phyloP scores from a whole-genome alignment of 1,140 invertebrate species.

The Philotrypesis tridentata region DNA sequence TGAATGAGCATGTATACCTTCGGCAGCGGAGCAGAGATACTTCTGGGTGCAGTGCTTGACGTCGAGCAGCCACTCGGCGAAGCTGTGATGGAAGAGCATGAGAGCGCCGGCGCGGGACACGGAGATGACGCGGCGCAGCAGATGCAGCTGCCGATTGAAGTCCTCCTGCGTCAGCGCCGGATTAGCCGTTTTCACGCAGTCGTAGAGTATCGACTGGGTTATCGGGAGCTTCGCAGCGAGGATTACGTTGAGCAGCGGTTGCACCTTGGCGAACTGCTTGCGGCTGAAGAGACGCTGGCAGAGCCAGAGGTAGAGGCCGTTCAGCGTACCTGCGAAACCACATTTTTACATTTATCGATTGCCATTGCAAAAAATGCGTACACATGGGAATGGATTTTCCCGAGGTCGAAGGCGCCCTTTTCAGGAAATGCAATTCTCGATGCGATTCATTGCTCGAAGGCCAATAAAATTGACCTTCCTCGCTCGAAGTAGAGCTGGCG shows the following conservation, averaged over 20 bases:
- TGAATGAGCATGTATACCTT: slow-evolving; percentile 63
- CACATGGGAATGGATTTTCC: no score
- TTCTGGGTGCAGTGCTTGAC: slow-evolving; percentile 97
- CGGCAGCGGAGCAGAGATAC: slow-evolving; percentile 89
- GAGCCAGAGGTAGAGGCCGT: slow-evolving; percentile 95
- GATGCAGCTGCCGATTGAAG: slow-evolving; percentile 86
- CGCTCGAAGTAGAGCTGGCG: not conserved
- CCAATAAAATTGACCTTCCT: no score
- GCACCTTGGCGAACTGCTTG: slow-evolving; percentile 90
- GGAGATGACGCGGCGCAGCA: slow-evolving; percentile 83
- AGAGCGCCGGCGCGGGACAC: slow-evolving; percentile 79
- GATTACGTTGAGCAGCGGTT: slow-evolving; percentile 89
- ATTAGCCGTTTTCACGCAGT: slow-evolving; percentile 88
- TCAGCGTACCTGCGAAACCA: slow-evolving; percentile 83
- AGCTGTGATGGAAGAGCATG: slow-evolving; percentile 91
- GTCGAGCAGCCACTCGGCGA: slow-evolving; percentile 94
- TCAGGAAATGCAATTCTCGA: no score
- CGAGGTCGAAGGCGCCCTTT: no score
- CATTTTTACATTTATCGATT: not conserved
- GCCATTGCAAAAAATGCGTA: not conserved
- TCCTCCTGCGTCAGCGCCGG: slow-evolving; percentile 87
- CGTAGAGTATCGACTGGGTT: slow-evolving; percentile 85
- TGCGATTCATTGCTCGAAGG: no score
- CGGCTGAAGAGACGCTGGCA: slow-evolving; percentile 93
- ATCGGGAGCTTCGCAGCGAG: slow-evolving; percentile 90